Base-by-base conservation (phyloP, 2,797 vertebrate species). In the Centropyge bicolor region DNA sequence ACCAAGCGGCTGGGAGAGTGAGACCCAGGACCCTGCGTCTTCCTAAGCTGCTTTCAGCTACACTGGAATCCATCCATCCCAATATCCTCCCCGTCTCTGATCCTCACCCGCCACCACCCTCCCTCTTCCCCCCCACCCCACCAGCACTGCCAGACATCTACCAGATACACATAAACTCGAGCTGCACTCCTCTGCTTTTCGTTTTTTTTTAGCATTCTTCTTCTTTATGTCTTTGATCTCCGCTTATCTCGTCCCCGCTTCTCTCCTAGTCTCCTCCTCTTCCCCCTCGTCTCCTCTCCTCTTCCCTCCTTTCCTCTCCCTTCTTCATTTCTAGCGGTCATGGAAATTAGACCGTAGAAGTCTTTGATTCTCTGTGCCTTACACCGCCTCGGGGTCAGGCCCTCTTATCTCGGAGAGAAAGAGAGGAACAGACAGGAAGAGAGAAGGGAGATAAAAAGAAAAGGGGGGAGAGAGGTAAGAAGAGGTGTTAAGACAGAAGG, bases 31-130 rank as follows among this genome's bases (percentile, higher is more conserved):
- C 65, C 73, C 72, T 12, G 74, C 31, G 3, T 90, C 87, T 82
- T 89, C 61, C 75, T 93, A 92, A 93, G 90, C 92, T 80, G 82
- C 90, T 93, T 92, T 89, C 84, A 88, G 54, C 70, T 20, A 56
- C 75, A 64, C 78, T 87, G 85, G 83, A 88, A 89, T 84, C 88
- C 74, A 81, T 83, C 87, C 82, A 81, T 87, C 86, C 78, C 78
- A 31, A 61, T 78, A 87, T 71, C 79, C 76, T 43, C 83, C 60
- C 35, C 8, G 35, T 73, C 63, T 80, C 56, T 79, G 66, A 83
- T 72, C 73, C 64, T 24, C 73, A 41, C 22, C 36, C 76, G 5
- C 38, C 27, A 14, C 57, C n/a, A 13, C 8, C 20, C 61, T 3
- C n/a, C 16, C 36, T 7, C 46, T 11, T n/a, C n/a, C n/a, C n/a